A percentile compares a stretch with the other conserved stretches of the same genome.
These are phyloP conservation scores for Geophilus truncorum DNA, from an alignment of 2,888 invertebrate species.

Conservation along the genomic window DNA sequence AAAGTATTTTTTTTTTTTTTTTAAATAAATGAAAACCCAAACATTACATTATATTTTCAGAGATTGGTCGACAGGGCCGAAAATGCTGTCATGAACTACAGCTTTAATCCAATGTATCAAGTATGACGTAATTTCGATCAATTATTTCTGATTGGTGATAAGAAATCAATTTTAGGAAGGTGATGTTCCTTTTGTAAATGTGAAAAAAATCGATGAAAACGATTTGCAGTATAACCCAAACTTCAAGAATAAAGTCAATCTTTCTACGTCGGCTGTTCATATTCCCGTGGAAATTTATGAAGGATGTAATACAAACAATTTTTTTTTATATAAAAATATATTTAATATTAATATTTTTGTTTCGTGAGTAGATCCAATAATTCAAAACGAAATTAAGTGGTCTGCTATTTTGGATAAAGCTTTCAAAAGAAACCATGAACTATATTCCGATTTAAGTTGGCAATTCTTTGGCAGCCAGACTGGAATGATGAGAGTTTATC, in stretches of 20 bases:
- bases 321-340: too few species aligned
- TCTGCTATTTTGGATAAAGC: slow-evolving; percentile 3
- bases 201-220: neutral
- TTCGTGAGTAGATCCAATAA: neutral
- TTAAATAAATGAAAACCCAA: neutral
- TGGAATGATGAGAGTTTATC: slow-evolving; percentile 28
- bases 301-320: neutral
- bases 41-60: too few species aligned
- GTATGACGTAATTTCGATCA: neutral
- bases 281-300: neutral
- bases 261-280: neutral
- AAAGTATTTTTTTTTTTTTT: neutral
- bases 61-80: neutral
- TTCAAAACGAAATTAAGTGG: slow-evolving; percentile 28
- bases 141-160: too few species aligned
- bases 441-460: slow-evolving; percentile 18
- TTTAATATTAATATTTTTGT: neutral
- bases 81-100: neutral
- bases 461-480: slow-evolving; percentile 30
- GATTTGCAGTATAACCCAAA: neutral
- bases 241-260: neutral
- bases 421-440: neutral
- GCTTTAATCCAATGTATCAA: neutral
- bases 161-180: neutral
- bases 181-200: neutral